Conservation (phyloP, 2,113 vertebrate genomes). For the Gnathonemus longibarbis region DNA sequence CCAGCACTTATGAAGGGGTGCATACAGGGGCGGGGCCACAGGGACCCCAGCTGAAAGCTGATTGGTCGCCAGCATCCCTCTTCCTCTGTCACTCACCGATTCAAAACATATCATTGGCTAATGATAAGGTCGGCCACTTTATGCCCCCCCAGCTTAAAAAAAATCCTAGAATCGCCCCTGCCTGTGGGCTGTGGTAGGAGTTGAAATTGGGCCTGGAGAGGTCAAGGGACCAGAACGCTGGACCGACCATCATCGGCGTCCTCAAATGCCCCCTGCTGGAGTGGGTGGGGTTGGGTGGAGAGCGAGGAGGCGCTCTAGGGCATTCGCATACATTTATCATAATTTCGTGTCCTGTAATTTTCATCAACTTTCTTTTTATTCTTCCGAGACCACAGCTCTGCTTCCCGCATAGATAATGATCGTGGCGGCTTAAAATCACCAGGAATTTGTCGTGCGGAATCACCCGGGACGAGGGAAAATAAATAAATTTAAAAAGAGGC, state of each 20-base stretch:
- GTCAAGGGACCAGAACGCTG: constrained; percentile 42
- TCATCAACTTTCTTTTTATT: background rate
- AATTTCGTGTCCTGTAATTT: constrained; percentile 4
- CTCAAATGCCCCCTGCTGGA: constrained; percentile 40
- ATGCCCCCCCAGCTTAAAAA: background rate
- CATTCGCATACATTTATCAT: background rate
- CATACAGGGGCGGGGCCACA: background rate
- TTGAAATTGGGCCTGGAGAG: constrained; percentile 34
- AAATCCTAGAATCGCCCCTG: background rate
- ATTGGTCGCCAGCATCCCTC: background rate
- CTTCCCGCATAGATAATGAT: background rate
- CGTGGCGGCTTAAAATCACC: background rate
- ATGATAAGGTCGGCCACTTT: background rate
- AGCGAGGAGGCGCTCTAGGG: background rate
- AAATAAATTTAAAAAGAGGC: background rate
- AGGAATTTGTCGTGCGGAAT: background rate
- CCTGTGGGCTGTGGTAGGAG: background rate
- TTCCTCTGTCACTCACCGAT: background rate
- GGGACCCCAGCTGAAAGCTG: background rate
- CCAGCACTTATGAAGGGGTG: background rate
- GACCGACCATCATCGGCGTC: constrained; percentile 44
- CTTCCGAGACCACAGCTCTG: background rate
- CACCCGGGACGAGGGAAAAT: background rate
- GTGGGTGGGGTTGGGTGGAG: too few relatives aligned
- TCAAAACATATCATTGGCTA: background rate